Percentiles rank a stretch among this genome's conserved stretches.
Conservation (phyloP, 2,113 vertebrate species). For the Nipponia nippon region DNA sequence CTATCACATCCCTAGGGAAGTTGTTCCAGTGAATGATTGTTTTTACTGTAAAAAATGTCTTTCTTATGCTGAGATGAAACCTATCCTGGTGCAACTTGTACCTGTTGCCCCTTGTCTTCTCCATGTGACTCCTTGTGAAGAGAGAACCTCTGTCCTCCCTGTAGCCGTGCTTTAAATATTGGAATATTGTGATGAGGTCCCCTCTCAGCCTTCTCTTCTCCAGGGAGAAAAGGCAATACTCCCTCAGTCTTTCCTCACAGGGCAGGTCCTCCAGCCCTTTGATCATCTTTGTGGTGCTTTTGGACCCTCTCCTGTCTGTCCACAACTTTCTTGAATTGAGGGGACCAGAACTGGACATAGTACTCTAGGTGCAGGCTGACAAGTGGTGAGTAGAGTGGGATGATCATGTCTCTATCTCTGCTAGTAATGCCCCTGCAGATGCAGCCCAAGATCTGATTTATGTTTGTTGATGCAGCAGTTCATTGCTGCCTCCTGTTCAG, state of each 20-base stretch:
- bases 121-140: not conserved
- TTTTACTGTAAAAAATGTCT: not conserved
- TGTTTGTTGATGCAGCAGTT: not conserved
- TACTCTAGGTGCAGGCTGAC: not conserved
- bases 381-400: not conserved
- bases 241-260: not conserved
- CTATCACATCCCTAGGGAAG: not conserved
- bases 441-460: not conserved
- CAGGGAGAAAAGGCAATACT: not conserved
- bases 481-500: not conserved
- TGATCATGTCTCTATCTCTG: not conserved
- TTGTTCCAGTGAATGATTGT: not conserved
- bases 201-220: accelerated
- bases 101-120: not conserved
- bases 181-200: not conserved
- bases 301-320: not conserved
- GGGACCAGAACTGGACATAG: not conserved
- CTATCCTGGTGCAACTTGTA: not conserved
- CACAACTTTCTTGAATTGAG: accelerated
- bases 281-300: accelerated
- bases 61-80: not conserved
- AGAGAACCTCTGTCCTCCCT: not conserved
- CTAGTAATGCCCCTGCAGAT: not conserved
- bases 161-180: not conserved
- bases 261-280: not conserved